Percentiles rank a stretch among this genome's conserved stretches.
Evolutionary conservation across 37 sponge, comb jelly and placozoan genomes (phyloP).

Genomic region (Beroe ovata): DNA sequence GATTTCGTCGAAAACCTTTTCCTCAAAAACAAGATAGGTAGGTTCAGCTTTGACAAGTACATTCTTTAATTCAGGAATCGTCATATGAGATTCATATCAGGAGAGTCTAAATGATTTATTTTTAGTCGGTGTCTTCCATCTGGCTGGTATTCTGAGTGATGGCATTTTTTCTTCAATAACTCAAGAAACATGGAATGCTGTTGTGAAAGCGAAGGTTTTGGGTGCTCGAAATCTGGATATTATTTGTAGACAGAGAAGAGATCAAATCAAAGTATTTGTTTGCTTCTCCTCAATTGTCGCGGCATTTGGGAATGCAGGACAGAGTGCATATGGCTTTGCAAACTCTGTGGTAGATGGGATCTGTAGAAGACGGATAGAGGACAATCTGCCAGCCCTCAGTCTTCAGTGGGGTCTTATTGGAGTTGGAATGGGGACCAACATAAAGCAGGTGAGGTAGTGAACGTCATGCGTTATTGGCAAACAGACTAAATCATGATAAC

Average conservation of each 20-base stretch:
- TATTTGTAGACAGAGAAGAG: not conserved
- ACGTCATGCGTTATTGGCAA: not conserved
- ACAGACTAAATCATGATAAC: no score
- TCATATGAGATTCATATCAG: no score
- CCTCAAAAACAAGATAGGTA: conserved; percentile 10
- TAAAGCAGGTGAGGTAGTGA: conserved; percentile 5
- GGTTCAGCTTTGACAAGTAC: no score
- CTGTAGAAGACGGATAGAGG: conserved; percentile 1
- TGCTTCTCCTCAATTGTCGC: conserved; percentile 43
- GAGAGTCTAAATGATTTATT: no score
- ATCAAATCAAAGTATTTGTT: not conserved
- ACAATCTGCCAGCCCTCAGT: not conserved
- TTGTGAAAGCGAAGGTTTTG: not conserved
- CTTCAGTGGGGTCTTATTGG: conserved; percentile 44
- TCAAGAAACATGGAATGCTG: not conserved
- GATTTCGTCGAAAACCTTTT: not conserved
- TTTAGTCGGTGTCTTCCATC: conserved; percentile 15
- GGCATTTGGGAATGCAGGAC: conserved; percentile 49
- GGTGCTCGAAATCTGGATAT: not conserved
- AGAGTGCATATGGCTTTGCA: conserved; percentile 15
- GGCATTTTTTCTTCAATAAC: not conserved
- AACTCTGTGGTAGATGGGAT: conserved; percentile 1
- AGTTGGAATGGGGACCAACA: conserved; percentile 2
- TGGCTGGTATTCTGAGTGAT: conserved; percentile 25
- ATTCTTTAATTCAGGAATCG: no score